These are phyloP conservation scores for Periophthalmus modestus DNA, from an alignment of 2,113 vertebrate genomes.

Conservation along the genomic window DNA sequence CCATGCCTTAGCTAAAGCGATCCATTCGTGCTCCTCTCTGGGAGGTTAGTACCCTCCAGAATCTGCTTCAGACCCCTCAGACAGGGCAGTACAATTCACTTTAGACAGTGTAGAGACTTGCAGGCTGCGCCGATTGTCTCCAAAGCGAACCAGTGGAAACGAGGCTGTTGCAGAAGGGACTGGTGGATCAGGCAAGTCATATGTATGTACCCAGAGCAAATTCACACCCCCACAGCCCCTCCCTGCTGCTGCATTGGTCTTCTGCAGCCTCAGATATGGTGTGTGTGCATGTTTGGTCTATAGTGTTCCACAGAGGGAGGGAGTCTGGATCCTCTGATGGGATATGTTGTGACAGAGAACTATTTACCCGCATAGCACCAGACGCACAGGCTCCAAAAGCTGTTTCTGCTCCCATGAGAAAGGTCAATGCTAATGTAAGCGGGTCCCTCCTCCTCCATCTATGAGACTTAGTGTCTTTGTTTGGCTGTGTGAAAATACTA, in stretches of 20 bases:
- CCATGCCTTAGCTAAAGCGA: too few relatives aligned
- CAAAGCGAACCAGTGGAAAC: too few relatives aligned
- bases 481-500: not conserved
- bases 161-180: too few relatives aligned
- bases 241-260: constrained; percentile 24
- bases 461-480: constrained; percentile 18
- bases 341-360: constrained; percentile 60
- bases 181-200: too few relatives aligned
- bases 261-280: constrained; percentile 41
- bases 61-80: too few relatives aligned
- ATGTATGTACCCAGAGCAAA: not conserved
- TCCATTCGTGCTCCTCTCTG: too few relatives aligned
- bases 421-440: constrained; percentile 55
- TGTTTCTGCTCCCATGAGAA: constrained; percentile 48
- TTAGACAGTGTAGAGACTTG: too few relatives aligned
- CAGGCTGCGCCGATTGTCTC: too few relatives aligned
- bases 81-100: too few relatives aligned
- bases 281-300: constrained; percentile 37
- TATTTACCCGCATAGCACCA: constrained; percentile 56
- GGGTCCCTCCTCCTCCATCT: constrained; percentile 19
- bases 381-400: constrained; percentile 19
- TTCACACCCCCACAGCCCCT: not conserved
- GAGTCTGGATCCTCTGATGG: constrained; percentile 52
- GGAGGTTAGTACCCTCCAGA: too few relatives aligned
- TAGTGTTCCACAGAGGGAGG: constrained; percentile 44